Conservation (phyloP, 2,797 vertebrate genomes). For the Ceyx erithaca region DNA sequence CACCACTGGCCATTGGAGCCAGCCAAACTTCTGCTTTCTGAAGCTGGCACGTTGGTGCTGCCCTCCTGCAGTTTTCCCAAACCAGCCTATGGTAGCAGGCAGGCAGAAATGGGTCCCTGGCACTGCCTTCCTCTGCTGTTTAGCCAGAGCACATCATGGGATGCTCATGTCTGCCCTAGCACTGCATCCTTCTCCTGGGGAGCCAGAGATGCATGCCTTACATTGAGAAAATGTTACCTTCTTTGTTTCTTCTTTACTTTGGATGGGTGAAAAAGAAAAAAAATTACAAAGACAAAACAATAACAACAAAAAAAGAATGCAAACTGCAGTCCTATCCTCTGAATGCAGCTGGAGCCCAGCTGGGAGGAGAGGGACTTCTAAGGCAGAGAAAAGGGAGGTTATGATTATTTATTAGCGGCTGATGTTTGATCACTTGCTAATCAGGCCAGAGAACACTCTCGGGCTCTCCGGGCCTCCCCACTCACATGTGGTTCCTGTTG, state of each 20-base stretch:
- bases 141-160: not conserved
- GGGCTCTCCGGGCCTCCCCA: not conserved
- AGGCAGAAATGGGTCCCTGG: fast-evolving
- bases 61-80: not conserved
- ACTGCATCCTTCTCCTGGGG: not conserved
- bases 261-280: slow-evolving; percentile 33
- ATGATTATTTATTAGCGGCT: slow-evolving; percentile 65
- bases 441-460: slow-evolving; percentile 48
- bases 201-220: not conserved
- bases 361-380: slow-evolving; percentile 62
- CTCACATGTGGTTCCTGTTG: slow-evolving; percentile 71
- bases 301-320: not conserved
- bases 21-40: not conserved
- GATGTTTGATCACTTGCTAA: slow-evolving; percentile 57
- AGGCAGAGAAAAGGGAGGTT: slow-evolving; percentile 61
- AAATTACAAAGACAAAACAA: not conserved
- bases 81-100: not conserved
- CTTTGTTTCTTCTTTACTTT: slow-evolving; percentile 13
- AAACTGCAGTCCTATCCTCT: slow-evolving; percentile 16
- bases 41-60: fast-evolving
- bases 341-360: slow-evolving; percentile 78
- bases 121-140: not conserved
- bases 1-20: not conserved
- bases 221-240: not conserved
- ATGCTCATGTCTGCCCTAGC: not conserved